Percentiles rank a stretch among this genome's conserved stretches.
These are phyloP conservation scores for Thera obeliscata DNA, from an alignment of 2,888 invertebrate genomes.

Conservation along the genomic window DNA sequence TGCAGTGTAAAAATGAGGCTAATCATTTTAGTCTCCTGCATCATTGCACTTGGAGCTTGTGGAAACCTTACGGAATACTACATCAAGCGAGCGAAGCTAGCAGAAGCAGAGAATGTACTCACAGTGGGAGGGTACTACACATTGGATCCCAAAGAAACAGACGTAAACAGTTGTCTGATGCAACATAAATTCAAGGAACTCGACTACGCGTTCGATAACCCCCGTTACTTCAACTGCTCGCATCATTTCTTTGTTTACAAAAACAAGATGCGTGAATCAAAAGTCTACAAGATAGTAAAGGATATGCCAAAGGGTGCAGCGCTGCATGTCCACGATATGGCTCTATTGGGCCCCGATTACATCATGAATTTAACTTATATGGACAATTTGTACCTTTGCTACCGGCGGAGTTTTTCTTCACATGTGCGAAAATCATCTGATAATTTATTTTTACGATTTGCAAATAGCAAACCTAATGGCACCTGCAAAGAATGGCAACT, in stretches of 20 bases:
- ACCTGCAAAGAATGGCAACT: slow-evolving; percentile 72
- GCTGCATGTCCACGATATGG: slow-evolving; percentile 88
- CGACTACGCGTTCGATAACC: slow-evolving; percentile 80
- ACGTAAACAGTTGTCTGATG: slow-evolving; percentile 85
- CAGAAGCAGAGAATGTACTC: slow-evolving; percentile 12
- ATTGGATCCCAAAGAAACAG: slow-evolving; percentile 76
- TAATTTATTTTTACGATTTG: slow-evolving; percentile 54
- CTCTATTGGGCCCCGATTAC: slow-evolving; percentile 85
- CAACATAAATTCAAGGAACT: slow-evolving; percentile 81
- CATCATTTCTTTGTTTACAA: slow-evolving; percentile 87
- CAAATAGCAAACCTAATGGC: slow-evolving; percentile 41
- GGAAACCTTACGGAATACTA: slow-evolving; percentile 13
- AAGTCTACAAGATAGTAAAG: slow-evolving; percentile 87
- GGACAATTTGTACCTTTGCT: slow-evolving; percentile 84
- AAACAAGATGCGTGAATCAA: slow-evolving; percentile 83
- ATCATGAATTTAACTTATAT: slow-evolving; percentile 86
- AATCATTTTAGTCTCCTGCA: background rate
- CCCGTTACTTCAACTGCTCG: slow-evolving; percentile 86
- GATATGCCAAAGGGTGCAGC: slow-evolving; percentile 90
- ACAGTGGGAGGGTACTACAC: slow-evolving; percentile 80
- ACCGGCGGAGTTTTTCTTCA: slow-evolving; percentile 42
- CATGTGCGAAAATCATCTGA: slow-evolving; percentile 12
- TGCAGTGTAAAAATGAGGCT: slow-evolving; percentile 12
- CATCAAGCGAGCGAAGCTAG: slow-evolving; percentile 13
- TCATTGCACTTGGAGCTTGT: slow-evolving; percentile 27